Base-by-base conservation (phyloP, 1,140 invertebrate genomes). In the Penaeus japonicus region DNA sequence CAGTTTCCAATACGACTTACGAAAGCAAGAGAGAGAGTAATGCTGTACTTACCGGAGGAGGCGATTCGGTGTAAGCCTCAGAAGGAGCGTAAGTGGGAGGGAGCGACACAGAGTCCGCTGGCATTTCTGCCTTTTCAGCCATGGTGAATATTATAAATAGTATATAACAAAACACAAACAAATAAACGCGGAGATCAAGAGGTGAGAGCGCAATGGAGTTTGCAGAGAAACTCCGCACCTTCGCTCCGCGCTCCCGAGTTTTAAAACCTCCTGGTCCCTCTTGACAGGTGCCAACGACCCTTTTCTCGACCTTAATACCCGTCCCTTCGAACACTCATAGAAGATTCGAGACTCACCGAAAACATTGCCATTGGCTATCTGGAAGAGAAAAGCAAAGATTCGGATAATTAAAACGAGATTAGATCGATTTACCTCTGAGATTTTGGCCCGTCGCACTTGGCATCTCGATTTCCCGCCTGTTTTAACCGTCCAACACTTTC, bases 51-150 rank as follows among this genome's bases (percentile, higher is more conserved):
- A 89, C 87, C n/a, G 87, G 87, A 3, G 87, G 87, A n/a, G 87
- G 87, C 1, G 87, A 89, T 81, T 89, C 87, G 5, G 87, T 84
- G 57, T 89, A 89, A 24, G 87, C 77, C 87, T 89, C 87, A 1
- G 87, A 89, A 4, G 87, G 87, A 32, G 87, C 87, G 75, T 89
- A 89, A 17, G 81, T 89, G 0, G 87, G 87, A 1, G 87, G 87
- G 15, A 89, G 59, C 35, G 87, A 89, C n/a, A 89, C 87, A n/a
- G 81, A 70, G 75, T 89, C 87, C n/a, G n/a, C 54, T 55, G 59
- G 15, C 53, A 81, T 75, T 22, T 35, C 84, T 79, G 73, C 85
- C 59, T 89, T 89, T 55, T 89, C 87, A 30, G 81, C 27, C 87
- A 89, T 89, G 30, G 1, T 83, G 62, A 32, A 86, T 5, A 79